phyloP scores from a whole-genome alignment of 2,888 invertebrate genomes.

The Campoplex nolae region DNA sequence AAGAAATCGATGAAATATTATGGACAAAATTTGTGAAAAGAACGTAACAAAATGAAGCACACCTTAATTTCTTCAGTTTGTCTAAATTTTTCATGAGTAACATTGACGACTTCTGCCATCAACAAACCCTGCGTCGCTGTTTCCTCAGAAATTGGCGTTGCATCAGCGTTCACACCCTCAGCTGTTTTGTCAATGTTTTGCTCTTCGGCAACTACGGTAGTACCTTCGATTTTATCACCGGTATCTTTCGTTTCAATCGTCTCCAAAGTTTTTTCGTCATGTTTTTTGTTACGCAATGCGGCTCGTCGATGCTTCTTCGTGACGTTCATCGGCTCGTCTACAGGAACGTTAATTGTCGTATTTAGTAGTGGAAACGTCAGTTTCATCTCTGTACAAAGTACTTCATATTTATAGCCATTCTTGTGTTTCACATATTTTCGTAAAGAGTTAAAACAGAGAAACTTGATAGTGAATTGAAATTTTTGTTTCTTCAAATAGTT shows the following conservation, averaged over 20 bases:
- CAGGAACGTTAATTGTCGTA: constrained; percentile 92
- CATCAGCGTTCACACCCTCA: constrained; percentile 62
- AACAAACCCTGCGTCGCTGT: constrained; percentile 87
- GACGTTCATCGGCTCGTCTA: constrained; percentile 90
- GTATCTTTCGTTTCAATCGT: constrained; percentile 39
- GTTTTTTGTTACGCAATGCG: constrained; percentile 75
- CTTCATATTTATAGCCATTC: constrained; percentile 16
- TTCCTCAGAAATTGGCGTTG: constrained; percentile 48
- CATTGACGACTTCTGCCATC: constrained; percentile 98
- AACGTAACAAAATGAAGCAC: neutral
- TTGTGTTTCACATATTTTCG: neutral
- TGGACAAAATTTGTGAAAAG: neutral
- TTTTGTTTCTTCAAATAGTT: neutral
- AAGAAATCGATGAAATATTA: neutral
- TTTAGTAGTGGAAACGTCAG: constrained; percentile 94
- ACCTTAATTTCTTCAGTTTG: constrained; percentile 97
- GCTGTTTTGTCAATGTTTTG: constrained; percentile 54
- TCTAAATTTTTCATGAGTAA: constrained; percentile 94
- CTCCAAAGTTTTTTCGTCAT: constrained; percentile 69
- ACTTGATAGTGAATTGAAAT: neutral
- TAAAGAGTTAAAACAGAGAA: neutral
- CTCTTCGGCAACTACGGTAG: constrained; percentile 9
- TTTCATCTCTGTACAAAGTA: constrained; percentile 88
- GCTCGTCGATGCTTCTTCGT: constrained; percentile 80
- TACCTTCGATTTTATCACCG: constrained; percentile 70